These are phyloP conservation scores for Apantesis nais DNA, from an alignment of 2,888 invertebrate species.

Conservation along the genomic window DNA sequence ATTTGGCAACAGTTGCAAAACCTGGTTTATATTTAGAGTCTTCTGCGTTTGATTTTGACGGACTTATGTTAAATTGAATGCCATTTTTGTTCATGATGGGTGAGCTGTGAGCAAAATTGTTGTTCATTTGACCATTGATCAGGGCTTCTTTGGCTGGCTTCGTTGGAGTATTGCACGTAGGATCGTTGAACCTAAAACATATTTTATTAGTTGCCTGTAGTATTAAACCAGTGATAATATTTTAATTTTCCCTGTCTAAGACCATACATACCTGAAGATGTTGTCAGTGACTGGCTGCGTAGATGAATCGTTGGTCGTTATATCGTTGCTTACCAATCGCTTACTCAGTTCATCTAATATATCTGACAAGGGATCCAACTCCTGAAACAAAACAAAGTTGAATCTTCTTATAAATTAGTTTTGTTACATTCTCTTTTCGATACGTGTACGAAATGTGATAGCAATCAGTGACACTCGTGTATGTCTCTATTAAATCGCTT, in stretches of 20 bases:
- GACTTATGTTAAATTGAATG: slow-evolving; percentile 83
- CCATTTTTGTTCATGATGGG: slow-evolving; percentile 85
- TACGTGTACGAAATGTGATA: too few relatives aligned
- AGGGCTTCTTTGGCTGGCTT: slow-evolving; percentile 63
- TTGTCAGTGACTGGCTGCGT: slow-evolving; percentile 83
- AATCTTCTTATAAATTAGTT: neutral
- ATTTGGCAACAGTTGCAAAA: slow-evolving; percentile 73
- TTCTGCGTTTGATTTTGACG: slow-evolving; percentile 77
- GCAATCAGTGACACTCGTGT: too few relatives aligned
- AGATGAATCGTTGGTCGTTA: slow-evolving; percentile 64
- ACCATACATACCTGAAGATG: slow-evolving; percentile 83
- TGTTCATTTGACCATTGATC: slow-evolving; percentile 65
- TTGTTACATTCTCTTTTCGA: too few relatives aligned
- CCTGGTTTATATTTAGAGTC: slow-evolving; percentile 77
- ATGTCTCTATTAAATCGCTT: too few relatives aligned
- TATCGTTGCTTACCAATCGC: slow-evolving; percentile 83
- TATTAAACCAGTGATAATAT: neutral
- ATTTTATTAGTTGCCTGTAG: neutral
- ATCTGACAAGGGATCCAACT: slow-evolving; percentile 88
- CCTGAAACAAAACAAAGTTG: slow-evolving; percentile 61
- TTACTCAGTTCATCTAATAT: slow-evolving; percentile 89
- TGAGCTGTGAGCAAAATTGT: slow-evolving; percentile 79
- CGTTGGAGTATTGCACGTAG: slow-evolving; percentile 81
- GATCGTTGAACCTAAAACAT: slow-evolving; percentile 86
- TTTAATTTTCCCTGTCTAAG: neutral